These are phyloP conservation scores for Phymorhynchus buccinoides DNA, from an alignment of 1,140 invertebrate genomes.

Conservation along the genomic window DNA sequence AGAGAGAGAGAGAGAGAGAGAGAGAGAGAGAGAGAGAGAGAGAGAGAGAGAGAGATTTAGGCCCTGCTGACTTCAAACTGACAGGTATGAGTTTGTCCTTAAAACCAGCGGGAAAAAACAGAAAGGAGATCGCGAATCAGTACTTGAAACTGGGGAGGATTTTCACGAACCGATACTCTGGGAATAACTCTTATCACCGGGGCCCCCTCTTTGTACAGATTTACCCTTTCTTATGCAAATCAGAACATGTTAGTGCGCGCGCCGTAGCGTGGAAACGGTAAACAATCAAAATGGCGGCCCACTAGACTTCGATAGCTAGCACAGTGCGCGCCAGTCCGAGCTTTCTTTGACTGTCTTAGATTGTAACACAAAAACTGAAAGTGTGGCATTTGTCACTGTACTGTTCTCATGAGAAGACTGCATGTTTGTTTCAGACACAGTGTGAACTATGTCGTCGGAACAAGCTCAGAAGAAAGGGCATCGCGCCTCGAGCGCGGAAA, in stretches of 20 bases:
- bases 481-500: conserved; percentile 47
- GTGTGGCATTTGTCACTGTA: too few relatives aligned
- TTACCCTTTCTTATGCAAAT: conserved; percentile 42
- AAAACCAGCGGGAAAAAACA: neutral
- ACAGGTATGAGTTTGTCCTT: neutral
- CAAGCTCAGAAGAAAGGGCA: conserved; percentile 28
- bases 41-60: too few relatives aligned
- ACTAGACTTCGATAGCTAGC: neutral
- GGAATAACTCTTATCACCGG: neutral
- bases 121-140: neutral
- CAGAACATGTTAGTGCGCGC: conserved; percentile 18
- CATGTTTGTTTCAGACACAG: neutral
- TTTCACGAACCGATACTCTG: too few relatives aligned
- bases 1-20: too few relatives aligned
- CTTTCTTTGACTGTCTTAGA: neutral
- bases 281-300: conserved; percentile 55
- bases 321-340: neutral
- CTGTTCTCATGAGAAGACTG: neutral
- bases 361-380: too few relatives aligned
- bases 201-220: too few relatives aligned
- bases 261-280: conserved; percentile 55
- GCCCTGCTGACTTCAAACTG: too few relatives aligned
- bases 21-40: too few relatives aligned
- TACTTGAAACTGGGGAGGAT: too few relatives aligned
- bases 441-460: conserved; percentile 41